Evolutionary conservation across 2,797 vertebrate genomes (phyloP).

Genomic region (Bovichtus diacanthus): DNA sequence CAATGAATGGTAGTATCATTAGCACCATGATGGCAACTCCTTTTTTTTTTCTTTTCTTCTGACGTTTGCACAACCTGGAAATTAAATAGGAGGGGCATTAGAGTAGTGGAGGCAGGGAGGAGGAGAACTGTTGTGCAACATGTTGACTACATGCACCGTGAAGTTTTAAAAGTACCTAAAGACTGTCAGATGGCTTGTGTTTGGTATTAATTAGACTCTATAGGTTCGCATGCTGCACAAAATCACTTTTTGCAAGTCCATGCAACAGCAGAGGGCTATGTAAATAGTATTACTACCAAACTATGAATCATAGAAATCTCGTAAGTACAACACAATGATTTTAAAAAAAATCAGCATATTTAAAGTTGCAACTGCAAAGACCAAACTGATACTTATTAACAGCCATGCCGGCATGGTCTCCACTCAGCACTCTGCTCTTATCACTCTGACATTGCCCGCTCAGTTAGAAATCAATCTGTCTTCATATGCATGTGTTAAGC

Average conservation of each 20-base stretch:
- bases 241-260: neutral
- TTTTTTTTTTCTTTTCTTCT: constrained; percentile 36
- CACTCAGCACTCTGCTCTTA: neutral
- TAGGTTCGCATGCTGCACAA: neutral
- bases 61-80: constrained; percentile 67
- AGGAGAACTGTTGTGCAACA: constrained; percentile 63
- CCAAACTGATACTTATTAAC: neutral
- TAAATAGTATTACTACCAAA: neutral
- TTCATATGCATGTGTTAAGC: neutral
- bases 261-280: neutral
- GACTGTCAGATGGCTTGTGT: neutral
- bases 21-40: constrained; percentile 74
- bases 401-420: neutral
- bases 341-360: neutral
- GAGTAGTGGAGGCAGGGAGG: constrained; percentile 42
- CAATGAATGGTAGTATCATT: constrained; percentile 81
- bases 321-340: neutral
- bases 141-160: constrained; percentile 42
- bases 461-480: constrained; percentile 14
- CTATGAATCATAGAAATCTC: neutral
- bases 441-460: neutral
- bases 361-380: constrained; percentile 23
- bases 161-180: constrained; percentile 18
- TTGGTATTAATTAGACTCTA: constrained; percentile 9
- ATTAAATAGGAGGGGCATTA: constrained; percentile 68